Base-by-base conservation (phyloP, 2,888 invertebrate species). In the Ceramica pisi region DNA sequence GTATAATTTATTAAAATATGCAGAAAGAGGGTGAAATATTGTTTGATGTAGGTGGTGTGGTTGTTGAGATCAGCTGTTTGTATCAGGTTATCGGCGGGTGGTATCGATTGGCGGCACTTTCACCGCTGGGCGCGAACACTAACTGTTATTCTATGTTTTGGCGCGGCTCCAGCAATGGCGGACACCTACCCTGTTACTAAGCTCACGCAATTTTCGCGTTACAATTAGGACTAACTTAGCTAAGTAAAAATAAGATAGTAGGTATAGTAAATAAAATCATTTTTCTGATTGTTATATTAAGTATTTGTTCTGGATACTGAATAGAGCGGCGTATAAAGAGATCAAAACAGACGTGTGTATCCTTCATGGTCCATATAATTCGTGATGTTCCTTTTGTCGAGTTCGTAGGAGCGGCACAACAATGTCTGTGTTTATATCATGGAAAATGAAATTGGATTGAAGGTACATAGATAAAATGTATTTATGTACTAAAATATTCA, bases 61-160 rank as follows among this genome's bases (percentile, higher is more conserved):
- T 67, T 80, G 79, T 85, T 77, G 65, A 75, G 85, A 92, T 92
- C 93, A 94, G 93, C 92, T 94, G 93, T 91, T 92, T 84, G 86
- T 85, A 75, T 87, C 62, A 86, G 86, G 88, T 89, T 91, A 89
- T 87, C 82, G 84, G 85, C 81, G 87, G 88, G 85, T 84, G 82
- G 68, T 94, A 94, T 95, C 90, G 95, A 95, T 94, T 92, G 86
- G 84, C 82, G 77, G 88, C 89, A 92, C 91, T 94, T 94, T 93
- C 91, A 87, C 93, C 89, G 86, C 84, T 86, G 80, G 82, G 88
- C 85, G 90, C 88, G 86, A 89, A 89, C 69, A 53, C 21, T 82
- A 56, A 83, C 83, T 87, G 82, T 84, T 83, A 81, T 80, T 75
- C 90, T 90, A 91, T 91, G 90, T 91, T 92, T 94, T 95, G 95